These are phyloP conservation scores for Escarpia spicata DNA, from an alignment of 2,888 invertebrate species.

Conservation along the genomic window DNA sequence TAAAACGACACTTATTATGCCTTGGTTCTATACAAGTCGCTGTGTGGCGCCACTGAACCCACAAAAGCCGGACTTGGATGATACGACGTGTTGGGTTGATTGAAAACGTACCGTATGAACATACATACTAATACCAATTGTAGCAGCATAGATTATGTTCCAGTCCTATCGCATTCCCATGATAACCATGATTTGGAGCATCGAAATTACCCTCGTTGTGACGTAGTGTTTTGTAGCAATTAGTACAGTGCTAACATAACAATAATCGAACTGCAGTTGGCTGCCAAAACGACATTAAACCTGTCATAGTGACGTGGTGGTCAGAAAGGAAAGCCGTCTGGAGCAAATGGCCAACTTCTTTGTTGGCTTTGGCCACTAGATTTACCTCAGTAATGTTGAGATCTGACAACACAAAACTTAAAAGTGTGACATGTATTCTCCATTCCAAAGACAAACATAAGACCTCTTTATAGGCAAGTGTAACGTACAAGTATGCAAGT, in stretches of 20 bases:
- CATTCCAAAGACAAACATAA: not conserved
- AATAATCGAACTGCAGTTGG: not conserved
- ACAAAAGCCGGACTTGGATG: no score
- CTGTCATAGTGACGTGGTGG: not conserved
- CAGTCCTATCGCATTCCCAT: not conserved
- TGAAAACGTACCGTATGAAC: no score
- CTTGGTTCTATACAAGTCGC: not conserved
- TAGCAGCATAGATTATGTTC: not conserved
- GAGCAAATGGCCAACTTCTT: not conserved
- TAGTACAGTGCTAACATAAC: not conserved
- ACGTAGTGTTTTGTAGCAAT: not conserved
- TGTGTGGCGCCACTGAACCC: not conserved
- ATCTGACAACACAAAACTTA: not conserved
- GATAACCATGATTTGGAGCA: not conserved
- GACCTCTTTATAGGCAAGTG: not conserved
- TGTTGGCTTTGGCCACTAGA: not conserved
- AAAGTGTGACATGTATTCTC: not conserved
- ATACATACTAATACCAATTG: no score
- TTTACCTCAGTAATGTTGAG: not conserved
- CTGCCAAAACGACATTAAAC: not conserved
- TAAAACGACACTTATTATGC: no score
- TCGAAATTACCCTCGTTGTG: not conserved
- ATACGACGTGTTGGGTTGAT: no score
- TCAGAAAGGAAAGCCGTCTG: not conserved
- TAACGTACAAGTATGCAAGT: not conserved